These are phyloP conservation scores for Cyrtodaria siliqua DNA, from an alignment of 2,888 invertebrate genomes.

Conservation along the genomic window DNA sequence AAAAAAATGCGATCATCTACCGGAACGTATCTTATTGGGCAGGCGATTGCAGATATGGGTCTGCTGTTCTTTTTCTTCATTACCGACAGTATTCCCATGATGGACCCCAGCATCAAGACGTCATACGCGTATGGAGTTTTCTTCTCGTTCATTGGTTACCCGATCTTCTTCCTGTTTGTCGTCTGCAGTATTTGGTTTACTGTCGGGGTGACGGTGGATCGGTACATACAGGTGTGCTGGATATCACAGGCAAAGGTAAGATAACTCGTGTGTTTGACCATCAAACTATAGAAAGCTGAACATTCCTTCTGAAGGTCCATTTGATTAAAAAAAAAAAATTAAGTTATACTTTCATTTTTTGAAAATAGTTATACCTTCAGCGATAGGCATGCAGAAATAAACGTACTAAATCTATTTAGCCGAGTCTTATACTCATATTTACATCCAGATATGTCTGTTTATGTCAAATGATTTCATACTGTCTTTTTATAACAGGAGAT, in stretches of 20 bases:
- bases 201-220: slow-evolving; percentile 79
- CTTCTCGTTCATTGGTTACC: slow-evolving; percentile 74
- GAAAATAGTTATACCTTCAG: too few relatives aligned
- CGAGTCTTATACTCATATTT: too few relatives aligned
- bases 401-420: too few relatives aligned
- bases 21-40: slow-evolving; percentile 73
- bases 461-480: too few relatives aligned
- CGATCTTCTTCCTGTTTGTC: slow-evolving; percentile 74
- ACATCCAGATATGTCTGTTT: too few relatives aligned
- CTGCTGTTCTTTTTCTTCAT: slow-evolving; percentile 72
- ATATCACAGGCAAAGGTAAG: slow-evolving; percentile 75
- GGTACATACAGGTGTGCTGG: slow-evolving; percentile 81
- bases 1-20: slow-evolving; percentile 51
- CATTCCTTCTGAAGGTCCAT: too few relatives aligned
- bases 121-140: slow-evolving; percentile 68
- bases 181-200: slow-evolving; percentile 80
- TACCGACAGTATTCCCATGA: slow-evolving; percentile 63
- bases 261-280: too few relatives aligned
- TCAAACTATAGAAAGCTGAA: too few relatives aligned
- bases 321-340: too few relatives aligned
- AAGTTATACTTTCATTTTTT: too few relatives aligned
- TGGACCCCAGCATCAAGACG: slow-evolving; percentile 58
- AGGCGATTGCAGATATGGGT: slow-evolving; percentile 71
- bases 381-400: too few relatives aligned
- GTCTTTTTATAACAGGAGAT: slow-evolving; percentile 62